Conservation (phyloP, 2,797 vertebrate genomes). For the Tadarida brasiliensis region DNA sequence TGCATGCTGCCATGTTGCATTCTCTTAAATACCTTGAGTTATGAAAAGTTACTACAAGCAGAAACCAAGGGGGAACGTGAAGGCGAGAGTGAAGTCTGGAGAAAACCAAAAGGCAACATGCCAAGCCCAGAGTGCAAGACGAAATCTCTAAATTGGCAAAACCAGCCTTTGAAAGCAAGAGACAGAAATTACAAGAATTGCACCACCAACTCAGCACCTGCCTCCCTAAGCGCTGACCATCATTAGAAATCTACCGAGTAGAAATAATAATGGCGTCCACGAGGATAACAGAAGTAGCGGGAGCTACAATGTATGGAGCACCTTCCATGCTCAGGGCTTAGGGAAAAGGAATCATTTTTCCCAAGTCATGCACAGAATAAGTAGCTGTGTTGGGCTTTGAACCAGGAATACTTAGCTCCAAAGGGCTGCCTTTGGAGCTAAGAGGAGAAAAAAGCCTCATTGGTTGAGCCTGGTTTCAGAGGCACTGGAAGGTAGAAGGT, state of each 20-base stretch:
- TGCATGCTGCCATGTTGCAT: fast-evolving
- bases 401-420: too few species aligned
- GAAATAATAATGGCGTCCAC: fast-evolving
- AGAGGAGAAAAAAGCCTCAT: neutral
- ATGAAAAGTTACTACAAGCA: neutral
- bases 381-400: neutral
- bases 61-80: neutral
- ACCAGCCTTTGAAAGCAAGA: neutral
- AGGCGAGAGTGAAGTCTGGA: fast-evolving
- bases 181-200: neutral
- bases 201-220: neutral
- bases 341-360: neutral
- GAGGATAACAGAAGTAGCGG: fast-evolving
- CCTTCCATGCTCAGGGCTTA: neutral
- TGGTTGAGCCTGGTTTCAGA: neutral
- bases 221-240: neutral
- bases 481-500: neutral
- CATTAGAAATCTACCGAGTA: neutral
- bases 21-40: neutral
- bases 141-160: neutral
- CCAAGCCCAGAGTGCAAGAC: fast-evolving
- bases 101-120: neutral
- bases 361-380: neutral
- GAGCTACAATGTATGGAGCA: neutral
- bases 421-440: neutral